Evolutionary conservation across 2,888 invertebrate species (phyloP), one percentile per base, ranked within the genome.

Genomic region (Epinotia brunnichana): DNA sequence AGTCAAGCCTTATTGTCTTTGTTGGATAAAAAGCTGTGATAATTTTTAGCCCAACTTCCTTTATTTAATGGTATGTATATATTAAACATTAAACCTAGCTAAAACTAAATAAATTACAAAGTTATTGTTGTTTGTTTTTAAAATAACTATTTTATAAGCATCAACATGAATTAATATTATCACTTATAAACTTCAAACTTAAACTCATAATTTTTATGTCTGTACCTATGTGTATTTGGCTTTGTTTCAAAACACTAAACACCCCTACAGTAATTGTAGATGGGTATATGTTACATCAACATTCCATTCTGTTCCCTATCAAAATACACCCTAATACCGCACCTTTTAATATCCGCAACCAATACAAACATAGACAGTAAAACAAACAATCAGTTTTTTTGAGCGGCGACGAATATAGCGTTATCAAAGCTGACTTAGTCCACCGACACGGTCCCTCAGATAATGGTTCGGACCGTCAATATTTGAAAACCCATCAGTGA

Each of bases 401-500:
- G 85, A 85, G 80, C 80, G 88, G 87, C 87, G 88, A 83, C 87
- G 82, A 82, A 84, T 76, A 75, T 75, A 76, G 74, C 83, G 83
- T 88, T 90, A 90, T 91, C 91, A 88, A 83, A 84, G 83, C 80
- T 75, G 76, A 73, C 83, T 81, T 82, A 79, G 81, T 81, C 82
- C 85, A 80, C 83, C 85, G 82, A 84, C 86, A 86, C 87, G 85
- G 89, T 86, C 82, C 83, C 83, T 82, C 79, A 86, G 90, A 92
- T 92, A 92, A 91, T 90, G 87, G 87, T 80, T 82, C 81, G 81
- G 80, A 82, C 85, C 83, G 91, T 91, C 91, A 92, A 93, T 92
- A 92, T 93, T 93, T 91, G 90, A 88, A 90, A 90, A 89, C 83
- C 89, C 90, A 91, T 91, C 90, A 89, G 84, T 82, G 88, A 88